These are phyloP conservation scores for Eonycteris spelaea DNA, from an alignment of 2,113 vertebrate genomes.

Conservation along the genomic window DNA sequence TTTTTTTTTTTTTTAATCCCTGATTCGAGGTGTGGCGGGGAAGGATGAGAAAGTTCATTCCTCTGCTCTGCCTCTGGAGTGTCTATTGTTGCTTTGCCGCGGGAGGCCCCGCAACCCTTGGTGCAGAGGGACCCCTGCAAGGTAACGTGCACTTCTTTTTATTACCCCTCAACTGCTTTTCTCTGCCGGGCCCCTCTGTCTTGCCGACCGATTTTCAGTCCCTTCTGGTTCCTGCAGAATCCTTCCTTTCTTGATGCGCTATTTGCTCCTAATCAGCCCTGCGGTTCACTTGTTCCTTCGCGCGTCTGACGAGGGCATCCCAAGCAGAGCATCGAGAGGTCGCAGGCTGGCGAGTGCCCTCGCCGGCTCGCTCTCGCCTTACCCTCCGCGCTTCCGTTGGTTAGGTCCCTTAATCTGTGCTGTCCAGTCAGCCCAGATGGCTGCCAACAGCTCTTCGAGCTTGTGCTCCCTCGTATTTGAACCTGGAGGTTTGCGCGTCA, in stretches of 20 bases:
- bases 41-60: slow-evolving; percentile 50
- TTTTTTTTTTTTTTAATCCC: neutral
- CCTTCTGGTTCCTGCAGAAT: neutral
- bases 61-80: slow-evolving; percentile 59
- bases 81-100: slow-evolving; percentile 40
- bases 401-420: neutral
- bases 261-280: no score
- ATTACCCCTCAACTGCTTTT: neutral
- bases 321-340: neutral
- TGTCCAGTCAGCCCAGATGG: neutral
- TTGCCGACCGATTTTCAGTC: neutral
- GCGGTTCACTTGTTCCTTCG: neutral
- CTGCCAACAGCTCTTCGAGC: neutral
- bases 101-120: slow-evolving; percentile 2
- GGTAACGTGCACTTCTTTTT: slow-evolving; percentile 59
- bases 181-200: neutral
- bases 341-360: neutral
- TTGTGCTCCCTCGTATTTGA: neutral
- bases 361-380: neutral
- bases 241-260: neutral
- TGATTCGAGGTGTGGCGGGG: neutral
- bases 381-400: rapidly evolving
- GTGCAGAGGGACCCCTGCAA: slow-evolving; percentile 47
- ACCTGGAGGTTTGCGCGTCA: neutral
- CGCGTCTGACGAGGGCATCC: neutral